phyloP scores from a whole-genome alignment of 2,797 vertebrate genomes.

The Acanthurus lineatus region DNA sequence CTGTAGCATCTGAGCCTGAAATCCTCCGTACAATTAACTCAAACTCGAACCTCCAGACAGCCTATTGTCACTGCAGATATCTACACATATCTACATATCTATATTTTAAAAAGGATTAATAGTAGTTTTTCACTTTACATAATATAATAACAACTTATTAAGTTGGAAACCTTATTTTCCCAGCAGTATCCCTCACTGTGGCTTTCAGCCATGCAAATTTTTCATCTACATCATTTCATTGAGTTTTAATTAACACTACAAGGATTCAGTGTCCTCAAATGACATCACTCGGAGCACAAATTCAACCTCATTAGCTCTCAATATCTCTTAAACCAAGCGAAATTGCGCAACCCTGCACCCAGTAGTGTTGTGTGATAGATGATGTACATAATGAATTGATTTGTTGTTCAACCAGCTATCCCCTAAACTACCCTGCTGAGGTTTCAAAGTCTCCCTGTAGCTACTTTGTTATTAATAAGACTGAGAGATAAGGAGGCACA shows the following conservation, averaged over 20 bases:
- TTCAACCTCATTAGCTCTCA: conserved; percentile 81
- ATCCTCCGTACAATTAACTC: not conserved
- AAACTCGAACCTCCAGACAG: conserved; percentile 15
- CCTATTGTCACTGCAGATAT: conserved; percentile 35
- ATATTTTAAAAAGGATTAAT: conserved; percentile 29
- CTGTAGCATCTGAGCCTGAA: no score
- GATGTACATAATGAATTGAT: conserved; percentile 73
- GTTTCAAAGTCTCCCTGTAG: conserved; percentile 54
- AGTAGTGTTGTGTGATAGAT: conserved; percentile 63
- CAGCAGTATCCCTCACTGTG: conserved; percentile 71
- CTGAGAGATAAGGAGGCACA: conserved; percentile 42
- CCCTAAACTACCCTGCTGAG: conserved; percentile 59
- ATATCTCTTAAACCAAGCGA: conserved; percentile 72
- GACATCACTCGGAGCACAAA: conserved; percentile 81
- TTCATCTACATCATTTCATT: conserved; percentile 80
- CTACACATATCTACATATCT: not conserved
- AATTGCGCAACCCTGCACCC: conserved; percentile 61
- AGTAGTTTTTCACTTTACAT: conserved; percentile 40
- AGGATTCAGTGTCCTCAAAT: conserved; percentile 83
- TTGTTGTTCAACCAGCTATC: conserved; percentile 71
- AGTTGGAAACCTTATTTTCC: conserved; percentile 71
- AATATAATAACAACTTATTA: conserved; percentile 73
- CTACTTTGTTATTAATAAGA: conserved; percentile 57
- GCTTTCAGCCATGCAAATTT: conserved; percentile 79
- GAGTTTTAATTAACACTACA: conserved; percentile 86